phyloP scores from a whole-genome alignment of 1,140 invertebrate genomes.

The Eurytemora carolleeae region DNA sequence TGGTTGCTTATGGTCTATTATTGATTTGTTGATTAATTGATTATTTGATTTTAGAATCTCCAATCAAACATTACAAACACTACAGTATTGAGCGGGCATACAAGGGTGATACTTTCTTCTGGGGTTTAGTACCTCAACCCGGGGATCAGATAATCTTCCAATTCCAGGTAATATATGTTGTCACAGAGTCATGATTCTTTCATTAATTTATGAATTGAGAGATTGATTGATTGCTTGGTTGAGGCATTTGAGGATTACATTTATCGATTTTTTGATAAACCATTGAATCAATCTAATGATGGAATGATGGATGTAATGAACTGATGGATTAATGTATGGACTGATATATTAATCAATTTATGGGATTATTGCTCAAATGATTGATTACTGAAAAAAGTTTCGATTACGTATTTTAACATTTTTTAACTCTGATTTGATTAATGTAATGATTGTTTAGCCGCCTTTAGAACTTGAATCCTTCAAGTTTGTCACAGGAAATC shows the following conservation, averaged over 20 bases:
- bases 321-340: no score
- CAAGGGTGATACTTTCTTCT: slow-evolving; percentile 70
- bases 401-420: background rate
- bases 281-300: no score
- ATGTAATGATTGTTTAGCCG: background rate
- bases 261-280: background rate
- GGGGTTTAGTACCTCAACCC: slow-evolving; percentile 64
- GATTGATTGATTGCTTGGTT: background rate
- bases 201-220: background rate
- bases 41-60: slow-evolving; percentile 29
- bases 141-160: slow-evolving; percentile 57
- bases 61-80: slow-evolving; percentile 62
- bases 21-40: no score
- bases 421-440: background rate
- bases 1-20: no score
- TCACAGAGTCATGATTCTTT: background rate
- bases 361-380: background rate
- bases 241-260: background rate
- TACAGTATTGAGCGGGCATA: slow-evolving; percentile 64
- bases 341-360: no score
- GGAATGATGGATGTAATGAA: no score
- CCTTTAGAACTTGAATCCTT: slow-evolving; percentile 36
- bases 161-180: background rate
- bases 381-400: background rate
- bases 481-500: slow-evolving; percentile 72